phyloP scores from a whole-genome alignment of 2,888 invertebrate species.

The Lottia scabra region DNA sequence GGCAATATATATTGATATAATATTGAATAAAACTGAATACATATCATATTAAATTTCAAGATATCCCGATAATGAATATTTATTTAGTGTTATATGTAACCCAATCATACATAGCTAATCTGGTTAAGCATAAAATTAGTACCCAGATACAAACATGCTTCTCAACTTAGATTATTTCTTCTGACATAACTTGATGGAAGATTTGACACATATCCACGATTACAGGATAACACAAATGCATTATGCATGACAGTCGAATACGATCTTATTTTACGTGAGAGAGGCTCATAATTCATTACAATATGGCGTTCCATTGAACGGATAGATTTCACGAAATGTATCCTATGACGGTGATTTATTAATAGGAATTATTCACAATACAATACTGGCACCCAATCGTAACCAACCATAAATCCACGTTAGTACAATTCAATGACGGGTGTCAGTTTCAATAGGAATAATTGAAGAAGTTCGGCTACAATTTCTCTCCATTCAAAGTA shows the following conservation, averaged over 20 bases:
- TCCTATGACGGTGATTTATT: slow-evolving; percentile 2
- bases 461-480: neutral
- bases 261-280: neutral
- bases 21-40: too few relatives aligned
- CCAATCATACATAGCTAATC: neutral
- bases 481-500: too few relatives aligned
- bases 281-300: neutral
- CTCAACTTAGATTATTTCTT: neutral
- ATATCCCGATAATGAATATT: too few relatives aligned
- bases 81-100: too few relatives aligned
- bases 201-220: neutral
- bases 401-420: neutral
- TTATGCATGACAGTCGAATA: neutral
- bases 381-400: neutral
- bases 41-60: too few relatives aligned
- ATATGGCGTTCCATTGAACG: slow-evolving; percentile 4
- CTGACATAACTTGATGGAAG: neutral
- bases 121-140: neutral
- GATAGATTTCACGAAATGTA: slow-evolving; percentile 1
- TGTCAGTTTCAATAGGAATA: neutral
- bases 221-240: neutral
- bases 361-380: neutral
- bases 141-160: neutral
- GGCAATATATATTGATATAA: too few relatives aligned
- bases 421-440: slow-evolving; percentile 1